Percentiles rank a stretch among this genome's conserved stretches.
phyloP scores from a whole-genome alignment of 2,113 vertebrate genomes.

The Charina bottae region DNA sequence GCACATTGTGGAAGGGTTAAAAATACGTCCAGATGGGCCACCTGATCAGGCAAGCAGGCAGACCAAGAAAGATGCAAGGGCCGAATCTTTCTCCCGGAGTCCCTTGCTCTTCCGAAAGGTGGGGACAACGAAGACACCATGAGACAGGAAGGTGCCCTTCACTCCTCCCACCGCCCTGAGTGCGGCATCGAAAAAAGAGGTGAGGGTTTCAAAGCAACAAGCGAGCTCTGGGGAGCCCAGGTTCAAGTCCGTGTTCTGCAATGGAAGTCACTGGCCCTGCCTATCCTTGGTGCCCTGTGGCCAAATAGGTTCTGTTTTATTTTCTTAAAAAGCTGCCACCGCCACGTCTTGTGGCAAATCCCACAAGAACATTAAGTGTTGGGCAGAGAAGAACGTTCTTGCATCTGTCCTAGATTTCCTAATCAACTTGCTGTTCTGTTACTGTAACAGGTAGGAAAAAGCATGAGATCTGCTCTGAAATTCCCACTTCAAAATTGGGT shows the following conservation, averaged over 20 bases:
- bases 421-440: background rate
- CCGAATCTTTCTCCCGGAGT: background rate
- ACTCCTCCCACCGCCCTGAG: constrained; percentile 27
- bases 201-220: background rate
- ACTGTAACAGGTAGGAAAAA: background rate
- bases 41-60: constrained; percentile 37
- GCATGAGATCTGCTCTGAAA: background rate
- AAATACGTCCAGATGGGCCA: constrained; percentile 69
- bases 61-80: constrained; percentile 58
- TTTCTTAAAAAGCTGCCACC: background rate
- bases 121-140: constrained; percentile 16
- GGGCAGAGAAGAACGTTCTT: background rate
- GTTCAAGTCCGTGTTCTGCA: background rate
- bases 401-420: background rate
- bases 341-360: background rate
- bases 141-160: constrained; percentile 43
- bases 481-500: background rate
- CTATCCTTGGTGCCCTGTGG: background rate
- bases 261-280: background rate
- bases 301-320: background rate
- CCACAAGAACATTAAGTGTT: background rate
- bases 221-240: background rate
- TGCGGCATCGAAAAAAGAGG: background rate
- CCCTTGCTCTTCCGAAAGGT: constrained; percentile 38
- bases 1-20: constrained; percentile 74